A percentile compares a stretch with the other conserved stretches of the same genome.
phyloP scores from a whole-genome alignment of 2,113 vertebrate genomes.

The Gymnarchus niloticus region DNA sequence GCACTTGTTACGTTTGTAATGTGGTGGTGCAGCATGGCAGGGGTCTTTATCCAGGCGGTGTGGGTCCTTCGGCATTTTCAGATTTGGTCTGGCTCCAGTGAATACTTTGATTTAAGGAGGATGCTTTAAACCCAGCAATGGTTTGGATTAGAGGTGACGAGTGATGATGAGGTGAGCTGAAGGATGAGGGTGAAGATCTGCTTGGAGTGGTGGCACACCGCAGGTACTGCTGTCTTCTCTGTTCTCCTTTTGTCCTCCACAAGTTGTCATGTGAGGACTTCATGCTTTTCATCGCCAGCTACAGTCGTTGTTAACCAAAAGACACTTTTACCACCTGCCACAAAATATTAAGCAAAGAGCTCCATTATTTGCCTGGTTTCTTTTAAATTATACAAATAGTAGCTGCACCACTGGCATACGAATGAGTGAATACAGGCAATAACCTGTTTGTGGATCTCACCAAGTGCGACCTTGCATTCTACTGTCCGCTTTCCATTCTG shows the following conservation, averaged over 20 bases:
- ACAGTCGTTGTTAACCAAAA: slow-evolving; percentile 40
- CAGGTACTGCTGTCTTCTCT: slow-evolving; percentile 21
- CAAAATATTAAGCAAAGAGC: slow-evolving; percentile 35
- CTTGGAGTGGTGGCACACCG: slow-evolving; percentile 18
- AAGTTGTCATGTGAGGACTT: slow-evolving; percentile 38
- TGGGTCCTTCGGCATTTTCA: slow-evolving; percentile 26
- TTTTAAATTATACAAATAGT: background rate
- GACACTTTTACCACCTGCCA: slow-evolving; percentile 25
- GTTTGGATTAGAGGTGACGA: slow-evolving; percentile 62
- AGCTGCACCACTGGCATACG: background rate
- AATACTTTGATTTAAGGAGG: slow-evolving; percentile 57
- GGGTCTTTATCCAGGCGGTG: slow-evolving; percentile 54
- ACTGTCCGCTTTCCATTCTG: slow-evolving; percentile 44
- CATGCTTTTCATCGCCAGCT: slow-evolving; percentile 39
- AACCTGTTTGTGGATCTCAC: slow-evolving; percentile 30
- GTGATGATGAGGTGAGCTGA: slow-evolving; percentile 61
- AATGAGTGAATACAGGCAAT: background rate
- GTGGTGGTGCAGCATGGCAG: slow-evolving; percentile 39
- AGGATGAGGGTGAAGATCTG: slow-evolving; percentile 54
- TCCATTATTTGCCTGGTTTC: slow-evolving; percentile 33
- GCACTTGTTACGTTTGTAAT: slow-evolving; percentile 54
- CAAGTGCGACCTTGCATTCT: slow-evolving; percentile 39
- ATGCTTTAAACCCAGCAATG: slow-evolving; percentile 63
- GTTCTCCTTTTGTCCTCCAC: background rate
- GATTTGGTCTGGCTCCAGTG: slow-evolving; percentile 56